Conservation (phyloP, 2,113 vertebrate genomes). For the Globicephala melas region DNA sequence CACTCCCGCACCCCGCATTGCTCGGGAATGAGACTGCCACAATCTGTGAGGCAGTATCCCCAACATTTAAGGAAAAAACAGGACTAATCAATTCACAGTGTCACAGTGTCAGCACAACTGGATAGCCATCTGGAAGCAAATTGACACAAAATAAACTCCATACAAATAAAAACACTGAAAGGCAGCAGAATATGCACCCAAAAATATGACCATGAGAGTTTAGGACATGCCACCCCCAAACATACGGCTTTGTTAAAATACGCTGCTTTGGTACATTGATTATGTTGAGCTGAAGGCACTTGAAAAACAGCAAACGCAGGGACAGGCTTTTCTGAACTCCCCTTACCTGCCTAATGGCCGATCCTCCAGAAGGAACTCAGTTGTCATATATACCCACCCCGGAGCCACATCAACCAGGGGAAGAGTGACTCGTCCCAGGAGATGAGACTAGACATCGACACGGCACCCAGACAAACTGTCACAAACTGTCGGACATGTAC, state of each 20-base stretch:
- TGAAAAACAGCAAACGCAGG: background rate
- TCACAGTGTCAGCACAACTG: background rate
- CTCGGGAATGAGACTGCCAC: background rate
- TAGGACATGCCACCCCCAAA: background rate
- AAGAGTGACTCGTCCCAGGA: background rate
- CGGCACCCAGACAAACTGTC: background rate
- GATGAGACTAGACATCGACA: background rate
- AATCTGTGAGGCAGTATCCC: background rate
- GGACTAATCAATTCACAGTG: background rate
- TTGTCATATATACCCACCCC: background rate
- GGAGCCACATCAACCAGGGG: background rate
- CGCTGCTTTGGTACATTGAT: background rate
- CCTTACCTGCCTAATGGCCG: background rate
- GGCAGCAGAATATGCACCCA: background rate
- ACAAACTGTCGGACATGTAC: background rate
- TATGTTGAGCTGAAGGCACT: background rate
- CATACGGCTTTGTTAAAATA: background rate
- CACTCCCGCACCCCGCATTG: background rate
- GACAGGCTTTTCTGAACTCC: background rate
- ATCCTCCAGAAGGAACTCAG: background rate
- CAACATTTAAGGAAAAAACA: background rate
- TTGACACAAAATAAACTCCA: background rate
- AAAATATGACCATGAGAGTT: background rate
- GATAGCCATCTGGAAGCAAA: background rate
- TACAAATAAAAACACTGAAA: background rate